A percentile compares a stretch with the other conserved stretches of the same genome.
Evolutionary conservation across 2,797 vertebrate species (phyloP).

Genomic region (Spea hammondii): DNA sequence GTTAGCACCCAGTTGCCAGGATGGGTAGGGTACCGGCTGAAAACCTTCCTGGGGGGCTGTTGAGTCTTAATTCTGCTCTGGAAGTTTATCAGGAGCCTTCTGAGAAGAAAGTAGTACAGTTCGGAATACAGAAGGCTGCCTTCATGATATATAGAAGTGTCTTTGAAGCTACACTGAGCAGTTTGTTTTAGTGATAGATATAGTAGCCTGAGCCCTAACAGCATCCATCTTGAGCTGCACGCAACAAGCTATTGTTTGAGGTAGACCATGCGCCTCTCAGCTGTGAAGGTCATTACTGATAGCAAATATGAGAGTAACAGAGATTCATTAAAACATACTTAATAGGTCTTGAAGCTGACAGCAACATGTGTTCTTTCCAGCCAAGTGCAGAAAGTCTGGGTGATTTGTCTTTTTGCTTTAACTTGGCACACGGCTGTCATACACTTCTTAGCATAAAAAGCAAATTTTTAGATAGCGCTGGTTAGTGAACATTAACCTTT

Average conservation of each 20-base stretch:
- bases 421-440: conserved; percentile 16
- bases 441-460: background rate
- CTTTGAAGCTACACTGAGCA: conserved; percentile 72
- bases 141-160: conserved; percentile 83
- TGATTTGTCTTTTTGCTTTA: conserved; percentile 22
- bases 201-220: conserved; percentile 70
- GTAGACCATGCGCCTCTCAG: conserved; percentile 75
- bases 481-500: too few relatives aligned
- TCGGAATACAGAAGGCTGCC: conserved; percentile 76
- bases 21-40: too few relatives aligned
- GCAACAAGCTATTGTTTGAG: conserved; percentile 70
- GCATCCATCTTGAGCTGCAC: conserved; percentile 79
- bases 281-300: conserved; percentile 85
- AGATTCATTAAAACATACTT: conserved; percentile 77
- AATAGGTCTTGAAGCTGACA: conserved; percentile 70
- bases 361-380: conserved; percentile 60
- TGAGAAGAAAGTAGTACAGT: conserved; percentile 67
- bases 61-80: too few relatives aligned
- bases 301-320: conserved; percentile 75
- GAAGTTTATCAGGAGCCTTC: conserved; percentile 84
- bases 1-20: too few relatives aligned
- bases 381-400: conserved; percentile 54
- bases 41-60: too few relatives aligned
- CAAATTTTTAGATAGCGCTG: too few relatives aligned
- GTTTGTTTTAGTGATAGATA: conserved; percentile 94